Evolutionary conservation across 2,113 vertebrate species (phyloP).

Genomic region (Chionis minor): DNA sequence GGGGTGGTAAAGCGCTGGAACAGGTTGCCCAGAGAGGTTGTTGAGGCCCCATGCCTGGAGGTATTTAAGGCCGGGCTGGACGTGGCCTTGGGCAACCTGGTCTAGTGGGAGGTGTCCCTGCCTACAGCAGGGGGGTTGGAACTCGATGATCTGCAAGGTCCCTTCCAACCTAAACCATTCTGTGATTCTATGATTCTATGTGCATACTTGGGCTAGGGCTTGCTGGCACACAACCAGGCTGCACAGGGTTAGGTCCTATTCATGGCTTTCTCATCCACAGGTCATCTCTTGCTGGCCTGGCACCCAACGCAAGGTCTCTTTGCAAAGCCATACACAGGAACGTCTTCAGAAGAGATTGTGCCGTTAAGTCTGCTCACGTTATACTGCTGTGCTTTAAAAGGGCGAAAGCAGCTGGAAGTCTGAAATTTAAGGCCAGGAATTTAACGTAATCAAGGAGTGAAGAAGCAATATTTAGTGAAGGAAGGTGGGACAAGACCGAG

Average conservation of each 20-base stretch:
- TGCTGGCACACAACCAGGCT: rapidly evolving
- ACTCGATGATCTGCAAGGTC: too few species aligned
- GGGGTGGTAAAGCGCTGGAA: too few species aligned
- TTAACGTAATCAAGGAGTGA: not conserved
- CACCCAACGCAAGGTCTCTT: rapidly evolving
- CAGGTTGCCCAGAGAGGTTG: too few species aligned
- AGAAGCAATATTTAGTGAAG: not conserved
- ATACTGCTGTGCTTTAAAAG: not conserved
- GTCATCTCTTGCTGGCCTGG: not conserved
- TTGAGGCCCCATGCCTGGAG: too few species aligned
- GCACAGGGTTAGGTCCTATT: rapidly evolving
- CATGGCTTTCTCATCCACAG: rapidly evolving
- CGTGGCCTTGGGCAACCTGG: too few species aligned
- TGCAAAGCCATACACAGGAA: not conserved
- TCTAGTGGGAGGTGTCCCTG: too few species aligned
- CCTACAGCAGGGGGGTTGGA: too few species aligned
- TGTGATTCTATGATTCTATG: too few species aligned
- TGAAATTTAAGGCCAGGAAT: not conserved
- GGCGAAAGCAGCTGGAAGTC: not conserved
- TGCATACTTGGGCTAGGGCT: not conserved
- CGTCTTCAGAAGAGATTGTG: not conserved
- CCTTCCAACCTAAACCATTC: too few species aligned
- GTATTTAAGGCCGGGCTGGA: too few species aligned
- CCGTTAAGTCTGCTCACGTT: not conserved
- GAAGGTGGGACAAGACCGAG: not conserved